phyloP scores from a whole-genome alignment of 1,140 invertebrate species.

The Argopecten irradians region DNA sequence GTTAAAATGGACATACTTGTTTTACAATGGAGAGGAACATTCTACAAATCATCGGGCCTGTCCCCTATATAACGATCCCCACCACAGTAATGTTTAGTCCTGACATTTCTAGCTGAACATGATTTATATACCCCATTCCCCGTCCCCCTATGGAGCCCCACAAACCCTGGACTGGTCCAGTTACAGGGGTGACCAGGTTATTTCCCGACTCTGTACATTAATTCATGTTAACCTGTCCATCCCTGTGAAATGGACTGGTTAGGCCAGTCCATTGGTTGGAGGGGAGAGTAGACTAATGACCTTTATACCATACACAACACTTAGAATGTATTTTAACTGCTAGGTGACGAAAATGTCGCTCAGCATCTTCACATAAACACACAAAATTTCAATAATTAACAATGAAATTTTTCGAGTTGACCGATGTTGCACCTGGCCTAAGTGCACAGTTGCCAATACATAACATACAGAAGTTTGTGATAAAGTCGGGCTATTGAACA shows the following conservation, averaged over 20 bases:
- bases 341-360: background rate
- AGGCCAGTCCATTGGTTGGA: background rate
- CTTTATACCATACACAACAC: background rate
- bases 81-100: background rate
- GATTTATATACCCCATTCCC: background rate
- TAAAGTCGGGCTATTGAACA: background rate
- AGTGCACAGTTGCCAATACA: background rate
- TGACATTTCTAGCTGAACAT: background rate
- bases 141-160: background rate
- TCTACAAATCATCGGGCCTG: background rate
- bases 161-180: background rate
- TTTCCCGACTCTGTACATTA: background rate
- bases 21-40: background rate
- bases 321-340: background rate
- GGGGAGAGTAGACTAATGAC: background rate
- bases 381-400: background rate
- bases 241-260: background rate
- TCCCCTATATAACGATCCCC: background rate
- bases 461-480: background rate
- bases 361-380: background rate
- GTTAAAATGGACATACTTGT: background rate
- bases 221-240: background rate
- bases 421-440: background rate
- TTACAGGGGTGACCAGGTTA: background rate
- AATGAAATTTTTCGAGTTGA: background rate